Base-by-base conservation (phyloP, 2,113 vertebrate species). In the Geococcyx californianus region DNA sequence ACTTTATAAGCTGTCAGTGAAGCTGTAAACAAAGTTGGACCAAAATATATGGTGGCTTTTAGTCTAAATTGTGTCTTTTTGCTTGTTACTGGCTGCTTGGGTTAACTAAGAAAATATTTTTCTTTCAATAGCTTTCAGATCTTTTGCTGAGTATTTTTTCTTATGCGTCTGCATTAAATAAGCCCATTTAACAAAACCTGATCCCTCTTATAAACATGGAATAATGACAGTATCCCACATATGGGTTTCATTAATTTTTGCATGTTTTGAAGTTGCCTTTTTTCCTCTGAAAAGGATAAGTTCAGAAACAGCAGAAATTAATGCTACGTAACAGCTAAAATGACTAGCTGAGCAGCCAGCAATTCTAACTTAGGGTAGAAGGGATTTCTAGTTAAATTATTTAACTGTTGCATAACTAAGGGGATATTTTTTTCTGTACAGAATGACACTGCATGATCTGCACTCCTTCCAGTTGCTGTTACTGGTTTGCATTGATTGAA, bases 121-220 rank as follows among this genome's bases (percentile, higher is more conserved):
- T 76, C 86, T 94, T 96, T 83, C 95, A 91, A 55, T 90, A 60
- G 40, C 85, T 75, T 90, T 97, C 85, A 95, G 90, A 92, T 95
- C 91, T 95, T 96, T 82, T 88, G 72, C 75, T 95, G 88, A 20
- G 44, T 87, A 90, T 93, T 95, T 94, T 91, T 75, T 84, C 86
- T 95, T 95, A 78, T 90, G 86, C 16, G 17, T 96, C 97, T 95
- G 96, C 90, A 92, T 95, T 93, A 96, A 97, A 95, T 92, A 95
- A 96, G 66, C 63, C 89, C 76, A 78, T 95, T 96, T 94, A 95
- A 96, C 89, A 94, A 95, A 97, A 97, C 92, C 76, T 87, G 94
- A 97, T 97, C 95, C 95, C 94, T 92, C 87, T 96, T 91, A 92
- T 94, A 95, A 97, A 93, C 95, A 95, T 96, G 89, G 85, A 97